Base-by-base conservation (phyloP, 1,140 invertebrate genomes). In the Diabrotica virgifera region DNA sequence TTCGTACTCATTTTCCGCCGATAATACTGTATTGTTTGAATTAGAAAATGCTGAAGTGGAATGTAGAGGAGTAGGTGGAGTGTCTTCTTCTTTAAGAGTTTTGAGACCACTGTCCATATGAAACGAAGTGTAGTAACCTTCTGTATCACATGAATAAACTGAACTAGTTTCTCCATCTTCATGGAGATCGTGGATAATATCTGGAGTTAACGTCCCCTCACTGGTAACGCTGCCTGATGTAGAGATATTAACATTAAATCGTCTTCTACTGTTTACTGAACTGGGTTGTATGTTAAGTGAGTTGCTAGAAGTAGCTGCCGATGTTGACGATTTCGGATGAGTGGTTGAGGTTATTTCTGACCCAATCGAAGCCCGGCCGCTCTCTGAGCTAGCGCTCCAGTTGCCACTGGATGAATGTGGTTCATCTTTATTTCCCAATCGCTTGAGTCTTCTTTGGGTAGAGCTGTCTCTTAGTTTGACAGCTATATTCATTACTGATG, bases 91-190 rank as follows among this genome's bases (percentile, higher is more conserved):
- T 76, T 90, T 89, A 11, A 91, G 78, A 0, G 90, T 92, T 77
- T 94, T 94, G 52, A 97, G 78, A 2, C 95, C 96, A 62, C 93
- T 96, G 79, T 98, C 96, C 83, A 95, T 89, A 77, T 97, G 94
- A 82, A 98, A 97, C 9, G 94, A 97, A 0, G 96, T 98, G 78
- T 97, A 98, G 78, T 97, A 98, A 9, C 96, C 95, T 80, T 97
- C 96, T 10, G 95, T 96, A 77, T 98, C 96, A 74, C 95, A 94
- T 5, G 94, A 96, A 79, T 96, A 97, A 53, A 94, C 92, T 0
- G 94, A 96, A 73, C 91, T 94, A 5, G 90, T 94, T 79, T 96
- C 94, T 50, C 91, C 89, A 74, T 96, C 94, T 77, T 94, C 91
- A 40, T 84, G 83, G 8, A 90, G 83, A 62, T 88, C 86, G 56